phyloP scores from a whole-genome alignment of 2,113 vertebrate genomes.

The Axis porcinus region DNA sequence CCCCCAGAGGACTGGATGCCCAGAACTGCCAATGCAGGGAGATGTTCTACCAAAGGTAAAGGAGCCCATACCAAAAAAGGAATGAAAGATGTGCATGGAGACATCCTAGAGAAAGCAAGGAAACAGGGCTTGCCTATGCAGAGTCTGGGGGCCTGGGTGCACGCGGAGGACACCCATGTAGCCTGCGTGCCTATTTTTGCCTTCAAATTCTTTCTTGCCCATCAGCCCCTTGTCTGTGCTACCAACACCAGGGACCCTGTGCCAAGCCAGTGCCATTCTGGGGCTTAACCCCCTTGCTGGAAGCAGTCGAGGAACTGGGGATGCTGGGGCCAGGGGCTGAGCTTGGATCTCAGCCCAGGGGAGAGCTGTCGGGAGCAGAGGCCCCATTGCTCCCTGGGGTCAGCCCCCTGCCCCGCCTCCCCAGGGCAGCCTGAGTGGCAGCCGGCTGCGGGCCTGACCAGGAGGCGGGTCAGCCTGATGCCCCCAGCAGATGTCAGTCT shows the following conservation, averaged over 20 bases:
- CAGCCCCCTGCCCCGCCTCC: not conserved
- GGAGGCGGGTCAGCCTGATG: constrained; percentile 49
- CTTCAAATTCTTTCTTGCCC: too few species aligned
- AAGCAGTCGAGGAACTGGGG: not conserved
- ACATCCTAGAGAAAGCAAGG: not conserved
- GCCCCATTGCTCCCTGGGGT: not conserved
- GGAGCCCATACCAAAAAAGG: not conserved
- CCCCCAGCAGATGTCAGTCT: constrained; percentile 77
- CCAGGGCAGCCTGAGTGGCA: constrained; percentile 22
- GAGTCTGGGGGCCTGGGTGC: not conserved
- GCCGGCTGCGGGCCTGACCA: constrained; percentile 50
- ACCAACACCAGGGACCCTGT: not conserved
- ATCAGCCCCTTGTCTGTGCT: not conserved
- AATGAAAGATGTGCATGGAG: not conserved
- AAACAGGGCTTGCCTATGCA: not conserved
- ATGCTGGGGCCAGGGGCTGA: rapidly evolving
- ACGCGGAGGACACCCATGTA: rapidly evolving
- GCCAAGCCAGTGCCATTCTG: not conserved
- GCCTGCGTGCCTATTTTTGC: not conserved
- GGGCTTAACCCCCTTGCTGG: not conserved
- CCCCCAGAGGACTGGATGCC: not conserved
- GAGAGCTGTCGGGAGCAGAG: not conserved
- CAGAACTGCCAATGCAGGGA: not conserved
- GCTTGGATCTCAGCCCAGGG: rapidly evolving
- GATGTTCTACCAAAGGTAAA: not conserved